Base-by-base conservation (phyloP, 2,797 vertebrate species). In the Sebastes iracundus region DNA sequence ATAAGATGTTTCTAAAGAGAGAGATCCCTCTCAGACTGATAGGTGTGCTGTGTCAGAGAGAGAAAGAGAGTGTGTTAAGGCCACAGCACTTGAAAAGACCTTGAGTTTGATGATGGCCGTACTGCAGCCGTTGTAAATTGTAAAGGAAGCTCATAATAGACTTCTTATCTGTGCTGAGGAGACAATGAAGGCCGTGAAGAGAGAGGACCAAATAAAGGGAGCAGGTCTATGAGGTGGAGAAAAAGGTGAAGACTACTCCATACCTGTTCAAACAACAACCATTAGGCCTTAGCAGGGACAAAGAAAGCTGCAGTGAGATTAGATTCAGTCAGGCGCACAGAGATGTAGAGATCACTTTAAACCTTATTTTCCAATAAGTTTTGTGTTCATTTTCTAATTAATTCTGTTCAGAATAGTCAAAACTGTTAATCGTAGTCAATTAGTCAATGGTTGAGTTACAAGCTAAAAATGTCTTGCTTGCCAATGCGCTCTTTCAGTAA, bases 1-100 rank as follows among this genome's bases (percentile, higher is more conserved):
- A 92, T 94, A 89, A 92, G 87, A 90, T 66, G 80, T 77, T 87
- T 91, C 75, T 80, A 83, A 90, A 81, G 84, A 76, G 66, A 86
- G 69, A 83, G 63, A 90, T 89, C 80, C 46, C 32, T 87, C 81
- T 82, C 33, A 62, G 42, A 69, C 59, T 79, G 82, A 74, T 79
- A 27, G 25, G 62, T 61, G 18, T 53, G 59, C 53, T 27, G 46
- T 60, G 67, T 27, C 12, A 30, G n/a, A 14, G 38, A 46, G 42
- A 63, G 32, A 53, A 30, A 60, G 59, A 22, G 64, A 73, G 70
- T 28, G 64, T 74, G 65, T 46, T 74, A 23, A 63, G 59, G 66
- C 62, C 49, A n/a, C n/a, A 18, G 56, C 73, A 75, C 67, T 82
- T 80, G 72, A 64, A 85, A 89, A 79, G 90, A 90, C 91, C 89